Evolutionary conservation across 2,113 vertebrate genomes (phyloP).

Genomic region (Cyanoramphus novaezelandiae): DNA sequence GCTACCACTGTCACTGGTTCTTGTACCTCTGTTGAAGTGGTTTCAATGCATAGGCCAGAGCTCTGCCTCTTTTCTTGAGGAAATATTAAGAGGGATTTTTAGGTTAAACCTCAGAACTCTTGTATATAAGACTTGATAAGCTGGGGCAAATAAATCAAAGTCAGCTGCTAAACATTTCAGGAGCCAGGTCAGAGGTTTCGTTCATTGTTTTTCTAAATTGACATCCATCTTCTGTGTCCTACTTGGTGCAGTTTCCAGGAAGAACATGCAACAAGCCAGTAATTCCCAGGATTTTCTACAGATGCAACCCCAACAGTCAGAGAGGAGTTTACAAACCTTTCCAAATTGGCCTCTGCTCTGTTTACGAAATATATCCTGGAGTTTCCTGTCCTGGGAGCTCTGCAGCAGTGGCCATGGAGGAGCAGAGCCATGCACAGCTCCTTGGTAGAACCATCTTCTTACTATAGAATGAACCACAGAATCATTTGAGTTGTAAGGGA

Average conservation of each 20-base stretch:
- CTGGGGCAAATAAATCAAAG: background rate
- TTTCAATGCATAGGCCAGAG: background rate
- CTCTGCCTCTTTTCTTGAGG: background rate
- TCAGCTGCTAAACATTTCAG: constrained; percentile 26
- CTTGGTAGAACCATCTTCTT: fast-evolving
- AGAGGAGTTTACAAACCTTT: background rate
- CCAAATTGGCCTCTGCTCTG: background rate
- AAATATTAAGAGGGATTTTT: background rate
- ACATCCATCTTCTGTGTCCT: background rate
- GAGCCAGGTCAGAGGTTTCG: constrained; percentile 16
- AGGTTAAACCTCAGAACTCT: background rate
- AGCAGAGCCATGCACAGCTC: fast-evolving
- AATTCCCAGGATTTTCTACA: background rate
- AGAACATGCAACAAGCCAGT: fast-evolving
- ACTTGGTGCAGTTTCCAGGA: background rate
- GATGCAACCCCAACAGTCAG: background rate
- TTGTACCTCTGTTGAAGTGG: fast-evolving
- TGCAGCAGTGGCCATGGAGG: fast-evolving
- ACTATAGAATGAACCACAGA: background rate
- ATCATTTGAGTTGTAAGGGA: background rate
- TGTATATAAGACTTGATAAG: background rate
- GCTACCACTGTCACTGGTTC: fast-evolving
- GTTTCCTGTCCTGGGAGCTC: background rate
- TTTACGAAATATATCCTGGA: fast-evolving
- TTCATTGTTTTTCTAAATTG: background rate